Evolutionary conservation across 2,888 invertebrate genomes (phyloP).

Genomic region (Acholoe squamosa): DNA sequence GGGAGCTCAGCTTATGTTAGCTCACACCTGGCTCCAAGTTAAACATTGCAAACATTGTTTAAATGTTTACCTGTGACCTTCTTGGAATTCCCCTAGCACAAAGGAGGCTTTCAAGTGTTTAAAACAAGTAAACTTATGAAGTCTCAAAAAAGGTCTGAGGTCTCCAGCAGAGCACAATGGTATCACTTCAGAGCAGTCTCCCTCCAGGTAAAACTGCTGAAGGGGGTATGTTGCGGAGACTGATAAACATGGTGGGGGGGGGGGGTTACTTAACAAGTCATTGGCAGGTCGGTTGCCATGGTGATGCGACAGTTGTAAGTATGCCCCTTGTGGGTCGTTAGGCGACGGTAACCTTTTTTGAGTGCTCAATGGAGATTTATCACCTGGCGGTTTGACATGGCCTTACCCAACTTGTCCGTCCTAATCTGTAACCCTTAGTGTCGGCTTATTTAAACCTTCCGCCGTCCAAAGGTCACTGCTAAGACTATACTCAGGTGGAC

Average conservation of each 20-base stretch:
- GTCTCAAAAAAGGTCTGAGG: neutral
- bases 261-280: neutral
- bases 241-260: neutral
- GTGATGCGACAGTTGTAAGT: neutral
- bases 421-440: neutral
- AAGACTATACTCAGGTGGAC: too few relatives aligned
- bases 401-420: neutral
- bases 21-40: too few relatives aligned
- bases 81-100: neutral
- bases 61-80: constrained; percentile 19
- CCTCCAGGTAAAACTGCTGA: too few relatives aligned
- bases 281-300: neutral
- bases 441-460: neutral
- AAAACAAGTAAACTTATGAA: neutral
- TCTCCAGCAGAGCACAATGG: neutral
- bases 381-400: neutral
- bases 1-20: too few relatives aligned
- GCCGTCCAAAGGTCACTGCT: too few relatives aligned
- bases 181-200: neutral
- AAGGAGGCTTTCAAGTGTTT: neutral
- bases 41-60: neutral
- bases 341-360: neutral
- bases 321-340: neutral
- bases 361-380: constrained; percentile 13
- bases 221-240: too few relatives aligned